A percentile compares a stretch with the other conserved stretches of the same genome.
Conservation (phyloP, 1,140 invertebrate genomes). For the Trachelipus rathkii region DNA sequence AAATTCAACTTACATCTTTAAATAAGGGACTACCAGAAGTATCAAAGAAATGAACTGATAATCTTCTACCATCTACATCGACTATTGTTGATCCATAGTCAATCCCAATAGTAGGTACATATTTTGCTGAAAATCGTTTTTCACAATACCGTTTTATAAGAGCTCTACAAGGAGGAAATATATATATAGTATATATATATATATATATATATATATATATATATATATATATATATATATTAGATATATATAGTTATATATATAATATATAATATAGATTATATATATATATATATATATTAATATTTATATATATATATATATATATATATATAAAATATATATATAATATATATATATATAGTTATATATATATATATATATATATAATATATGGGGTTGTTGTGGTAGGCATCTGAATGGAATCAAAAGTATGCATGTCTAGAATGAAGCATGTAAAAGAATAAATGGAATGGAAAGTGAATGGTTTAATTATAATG, state of each 20-base stretch:
- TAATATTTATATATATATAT: too few species aligned
- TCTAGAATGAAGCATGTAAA: too few species aligned
- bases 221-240: neutral
- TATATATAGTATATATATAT: neutral
- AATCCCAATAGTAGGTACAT: conserved; percentile 55
- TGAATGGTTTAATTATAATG: too few species aligned
- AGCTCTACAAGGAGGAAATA: conserved; percentile 49
- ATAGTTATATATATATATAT: too few species aligned
- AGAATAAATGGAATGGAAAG: too few species aligned
- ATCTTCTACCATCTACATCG: conserved; percentile 50
- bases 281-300: neutral
- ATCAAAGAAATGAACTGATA: conserved; percentile 56
- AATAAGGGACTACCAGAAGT: conserved; percentile 55
- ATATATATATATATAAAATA: too few species aligned
- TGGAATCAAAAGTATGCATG: too few species aligned
- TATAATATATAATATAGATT: too few species aligned
- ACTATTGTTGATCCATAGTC: conserved; percentile 56
- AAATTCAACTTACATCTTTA: conserved; percentile 50
- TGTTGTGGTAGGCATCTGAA: too few species aligned
- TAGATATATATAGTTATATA: neutral
- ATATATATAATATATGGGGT: too few species aligned
- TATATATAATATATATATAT: neutral
- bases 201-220: neutral
- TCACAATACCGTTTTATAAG: conserved; percentile 57
- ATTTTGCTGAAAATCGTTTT: conserved; percentile 55